Conservation (phyloP, 2,888 invertebrate genomes). For the Rugalucina vietnamica region DNA sequence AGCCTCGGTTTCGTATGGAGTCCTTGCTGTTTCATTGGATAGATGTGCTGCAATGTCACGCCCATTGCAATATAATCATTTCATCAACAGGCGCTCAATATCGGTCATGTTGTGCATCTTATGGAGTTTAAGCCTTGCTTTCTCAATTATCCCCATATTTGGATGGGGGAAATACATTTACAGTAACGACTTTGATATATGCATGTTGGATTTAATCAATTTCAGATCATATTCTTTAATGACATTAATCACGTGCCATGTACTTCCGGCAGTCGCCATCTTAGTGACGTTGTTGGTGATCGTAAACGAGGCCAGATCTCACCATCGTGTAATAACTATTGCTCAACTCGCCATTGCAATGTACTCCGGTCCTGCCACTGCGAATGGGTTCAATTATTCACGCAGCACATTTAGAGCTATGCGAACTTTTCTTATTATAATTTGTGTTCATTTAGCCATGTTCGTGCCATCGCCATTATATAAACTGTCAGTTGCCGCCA, state of each 20-base stretch:
- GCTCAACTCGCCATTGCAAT: slow-evolving; percentile 67
- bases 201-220: slow-evolving; percentile 38
- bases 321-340: slow-evolving; percentile 70
- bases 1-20: slow-evolving; percentile 59
- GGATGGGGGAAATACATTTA: slow-evolving; percentile 63
- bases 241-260: slow-evolving; percentile 58
- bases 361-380: slow-evolving; percentile 53
- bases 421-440: slow-evolving; percentile 68
- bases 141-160: slow-evolving; percentile 62
- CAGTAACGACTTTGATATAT: slow-evolving; percentile 47
- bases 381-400: slow-evolving; percentile 56
- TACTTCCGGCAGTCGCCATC: slow-evolving; percentile 63
- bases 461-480: slow-evolving; percentile 65
- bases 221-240: slow-evolving; percentile 43
- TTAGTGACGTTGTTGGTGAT: slow-evolving; percentile 61
- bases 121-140: slow-evolving; percentile 64
- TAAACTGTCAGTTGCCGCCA: slow-evolving; percentile 43
- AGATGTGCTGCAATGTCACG: slow-evolving; percentile 70
- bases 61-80: slow-evolving; percentile 68
- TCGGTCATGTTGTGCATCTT: slow-evolving; percentile 46
- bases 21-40: slow-evolving; percentile 71
- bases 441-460: slow-evolving; percentile 56
- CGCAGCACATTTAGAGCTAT: slow-evolving; percentile 68
- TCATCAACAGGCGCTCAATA: slow-evolving; percentile 59
- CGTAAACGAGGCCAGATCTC: slow-evolving; percentile 64